phyloP scores from a whole-genome alignment of 2,888 invertebrate species.

The Drosophila mulleri region DNA sequence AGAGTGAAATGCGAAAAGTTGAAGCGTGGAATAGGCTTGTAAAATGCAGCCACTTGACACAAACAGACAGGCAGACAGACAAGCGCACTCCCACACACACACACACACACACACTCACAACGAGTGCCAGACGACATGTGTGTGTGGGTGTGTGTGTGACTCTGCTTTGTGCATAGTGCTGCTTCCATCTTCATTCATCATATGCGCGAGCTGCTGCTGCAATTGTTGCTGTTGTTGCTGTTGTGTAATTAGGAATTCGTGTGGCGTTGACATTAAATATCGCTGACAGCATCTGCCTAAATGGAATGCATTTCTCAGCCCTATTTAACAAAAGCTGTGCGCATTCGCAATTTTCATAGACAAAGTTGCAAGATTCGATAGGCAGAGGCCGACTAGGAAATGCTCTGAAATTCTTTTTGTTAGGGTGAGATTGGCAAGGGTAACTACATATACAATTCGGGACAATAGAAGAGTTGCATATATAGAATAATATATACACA shows the following conservation, averaged over 20 bases:
- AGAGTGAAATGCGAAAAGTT: conserved; percentile 34
- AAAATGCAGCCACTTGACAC: conserved; percentile 72
- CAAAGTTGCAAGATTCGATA: too few species aligned
- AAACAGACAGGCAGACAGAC: conserved; percentile 2
- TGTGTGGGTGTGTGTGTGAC: background rate
- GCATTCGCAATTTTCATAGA: background rate
- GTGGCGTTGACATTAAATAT: conserved; percentile 38
- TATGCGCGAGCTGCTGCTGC: conserved; percentile 24
- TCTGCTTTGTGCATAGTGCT: conserved; percentile 26
- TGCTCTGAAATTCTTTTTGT: background rate
- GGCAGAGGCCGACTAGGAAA: background rate
- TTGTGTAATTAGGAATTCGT: conserved; percentile 45
- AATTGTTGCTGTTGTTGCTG: conserved; percentile 8
- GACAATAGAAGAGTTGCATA: too few species aligned
- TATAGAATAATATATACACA: too few species aligned
- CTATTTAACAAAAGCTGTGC: conserved; percentile 4
- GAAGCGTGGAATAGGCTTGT: conserved; percentile 52
- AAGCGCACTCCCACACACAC: background rate
- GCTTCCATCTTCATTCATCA: conserved; percentile 61
- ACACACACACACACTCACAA: conserved; percentile 28
- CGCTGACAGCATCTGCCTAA: conserved; percentile 7
- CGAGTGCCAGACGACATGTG: background rate
- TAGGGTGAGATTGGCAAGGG: background rate
- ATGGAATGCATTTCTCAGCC: conserved; percentile 15
- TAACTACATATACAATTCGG: too few species aligned